Conservation (phyloP, 2,797 vertebrate species). For the Crypturellus tataupa region DNA sequence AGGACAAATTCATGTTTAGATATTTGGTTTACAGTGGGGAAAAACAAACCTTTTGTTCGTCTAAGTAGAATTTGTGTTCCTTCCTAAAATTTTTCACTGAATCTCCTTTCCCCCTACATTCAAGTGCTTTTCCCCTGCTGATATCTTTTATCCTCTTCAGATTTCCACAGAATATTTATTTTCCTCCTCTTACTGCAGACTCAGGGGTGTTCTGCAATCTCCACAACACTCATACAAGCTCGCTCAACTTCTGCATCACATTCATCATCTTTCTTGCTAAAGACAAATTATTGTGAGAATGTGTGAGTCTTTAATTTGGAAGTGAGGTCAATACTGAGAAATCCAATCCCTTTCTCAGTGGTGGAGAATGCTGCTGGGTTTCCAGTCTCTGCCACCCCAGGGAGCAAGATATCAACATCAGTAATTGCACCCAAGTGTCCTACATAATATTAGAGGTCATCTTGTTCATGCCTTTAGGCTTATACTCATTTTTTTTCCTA, state of each 20-base stretch:
- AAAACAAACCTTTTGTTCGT: not conserved
- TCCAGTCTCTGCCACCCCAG: not conserved
- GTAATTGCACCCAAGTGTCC: conserved; percentile 27
- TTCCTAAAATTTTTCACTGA: not conserved
- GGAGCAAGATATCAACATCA: not conserved
- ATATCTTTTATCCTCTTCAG: not conserved
- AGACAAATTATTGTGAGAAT: conserved; percentile 40
- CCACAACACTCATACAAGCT: conserved; percentile 10
- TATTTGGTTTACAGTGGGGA: not conserved
- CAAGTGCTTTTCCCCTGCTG: not conserved
- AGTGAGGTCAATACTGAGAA: conserved; percentile 39
- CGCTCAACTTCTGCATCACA: conserved; percentile 24
- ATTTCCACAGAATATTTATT: not conserved
- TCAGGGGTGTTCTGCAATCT: not conserved
- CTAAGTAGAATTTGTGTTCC: not conserved
- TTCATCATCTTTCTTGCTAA: conserved; percentile 27
- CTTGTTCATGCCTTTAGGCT: conserved; percentile 3
- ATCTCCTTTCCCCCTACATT: not conserved
- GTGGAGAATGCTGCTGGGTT: not conserved
- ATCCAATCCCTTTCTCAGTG: not conserved
- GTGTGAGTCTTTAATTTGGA: conserved; percentile 47
- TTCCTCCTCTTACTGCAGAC: not conserved
- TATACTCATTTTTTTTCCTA: not conserved
- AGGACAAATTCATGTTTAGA: not conserved
- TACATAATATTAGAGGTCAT: conserved; percentile 28